phyloP scores from a whole-genome alignment of 2,888 invertebrate species.

The Coelopa pilipes region DNA sequence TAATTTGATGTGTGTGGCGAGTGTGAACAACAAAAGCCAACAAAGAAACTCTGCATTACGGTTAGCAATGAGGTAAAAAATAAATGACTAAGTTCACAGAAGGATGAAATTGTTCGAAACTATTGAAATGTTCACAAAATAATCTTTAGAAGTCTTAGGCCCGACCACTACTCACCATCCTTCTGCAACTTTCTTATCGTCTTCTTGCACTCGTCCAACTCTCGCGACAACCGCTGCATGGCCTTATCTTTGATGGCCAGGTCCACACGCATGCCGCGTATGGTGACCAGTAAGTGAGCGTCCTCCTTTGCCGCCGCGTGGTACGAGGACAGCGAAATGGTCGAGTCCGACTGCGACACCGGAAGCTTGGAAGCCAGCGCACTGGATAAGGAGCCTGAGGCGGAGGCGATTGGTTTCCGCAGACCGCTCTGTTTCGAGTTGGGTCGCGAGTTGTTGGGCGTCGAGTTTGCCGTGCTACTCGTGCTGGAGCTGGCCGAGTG shows the following conservation, averaged over 20 bases:
- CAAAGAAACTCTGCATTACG: too few relatives aligned
- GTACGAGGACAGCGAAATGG: constrained; percentile 55
- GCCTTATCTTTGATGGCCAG: constrained; percentile 79
- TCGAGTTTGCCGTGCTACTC: constrained; percentile 65
- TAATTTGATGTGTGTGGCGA: not conserved
- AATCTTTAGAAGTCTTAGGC: not conserved
- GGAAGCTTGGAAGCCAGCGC: constrained; percentile 66
- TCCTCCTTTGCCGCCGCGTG: constrained; percentile 74
- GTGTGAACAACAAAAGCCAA: too few relatives aligned
- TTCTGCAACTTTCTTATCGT: constrained; percentile 80
- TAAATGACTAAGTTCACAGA: too few relatives aligned
- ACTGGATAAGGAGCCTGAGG: constrained; percentile 35
- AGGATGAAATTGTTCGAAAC: too few relatives aligned
- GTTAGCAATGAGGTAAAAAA: too few relatives aligned
- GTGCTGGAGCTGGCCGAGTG: constrained; percentile 64
- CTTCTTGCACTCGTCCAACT: constrained; percentile 80
- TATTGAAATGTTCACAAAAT: not conserved
- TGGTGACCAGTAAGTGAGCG: constrained; percentile 80
- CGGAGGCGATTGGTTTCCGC: constrained; percentile 53
- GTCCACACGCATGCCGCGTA: constrained; percentile 81
- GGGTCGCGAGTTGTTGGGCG: constrained; percentile 63
- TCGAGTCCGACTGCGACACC: constrained; percentile 70
- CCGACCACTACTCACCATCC: constrained; percentile 68
- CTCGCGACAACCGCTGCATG: constrained; percentile 77
- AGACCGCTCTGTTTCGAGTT: constrained; percentile 69